Percentiles rank a stretch among this genome's conserved stretches.
These are phyloP conservation scores for Dromas ardeola DNA, from an alignment of 2,113 vertebrate genomes.

Conservation along the genomic window DNA sequence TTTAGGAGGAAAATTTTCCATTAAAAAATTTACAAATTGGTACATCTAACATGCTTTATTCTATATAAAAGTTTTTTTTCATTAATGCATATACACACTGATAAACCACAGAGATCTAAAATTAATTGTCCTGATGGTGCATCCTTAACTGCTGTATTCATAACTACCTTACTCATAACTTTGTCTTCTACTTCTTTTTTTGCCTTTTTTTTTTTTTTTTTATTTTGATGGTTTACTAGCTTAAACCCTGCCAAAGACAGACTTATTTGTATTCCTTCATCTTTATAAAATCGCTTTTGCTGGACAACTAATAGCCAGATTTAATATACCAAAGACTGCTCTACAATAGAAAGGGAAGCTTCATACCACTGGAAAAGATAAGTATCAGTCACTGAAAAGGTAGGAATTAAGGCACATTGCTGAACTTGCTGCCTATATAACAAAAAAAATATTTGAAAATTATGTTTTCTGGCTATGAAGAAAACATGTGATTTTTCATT, in stretches of 20 bases:
- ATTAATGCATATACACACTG: not conserved
- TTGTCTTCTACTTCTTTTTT: not conserved
- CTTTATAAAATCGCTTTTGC: not conserved
- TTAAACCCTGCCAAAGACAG: not conserved
- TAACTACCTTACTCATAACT: not conserved
- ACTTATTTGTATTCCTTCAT: not conserved
- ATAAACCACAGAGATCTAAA: not conserved
- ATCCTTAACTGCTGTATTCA: not conserved
- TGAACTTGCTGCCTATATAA: not conserved
- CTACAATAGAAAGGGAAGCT: not conserved
- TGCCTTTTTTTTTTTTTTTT: not conserved
- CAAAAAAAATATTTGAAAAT: not conserved
- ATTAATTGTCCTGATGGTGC: not conserved
- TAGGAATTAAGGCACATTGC: not conserved
- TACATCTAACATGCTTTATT: not conserved
- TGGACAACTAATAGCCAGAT: not conserved
- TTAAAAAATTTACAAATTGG: constrained; percentile 1
- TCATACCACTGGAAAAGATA: not conserved
- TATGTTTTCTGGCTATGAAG: not conserved
- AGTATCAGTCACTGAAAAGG: not conserved
- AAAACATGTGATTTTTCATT: not conserved
- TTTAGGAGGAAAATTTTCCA: not conserved
- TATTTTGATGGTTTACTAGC: not conserved
- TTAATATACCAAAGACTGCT: not conserved
- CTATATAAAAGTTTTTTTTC: not conserved